These are phyloP conservation scores for Agriotes lineatus DNA, from an alignment of 2,888 invertebrate species.

Conservation along the genomic window DNA sequence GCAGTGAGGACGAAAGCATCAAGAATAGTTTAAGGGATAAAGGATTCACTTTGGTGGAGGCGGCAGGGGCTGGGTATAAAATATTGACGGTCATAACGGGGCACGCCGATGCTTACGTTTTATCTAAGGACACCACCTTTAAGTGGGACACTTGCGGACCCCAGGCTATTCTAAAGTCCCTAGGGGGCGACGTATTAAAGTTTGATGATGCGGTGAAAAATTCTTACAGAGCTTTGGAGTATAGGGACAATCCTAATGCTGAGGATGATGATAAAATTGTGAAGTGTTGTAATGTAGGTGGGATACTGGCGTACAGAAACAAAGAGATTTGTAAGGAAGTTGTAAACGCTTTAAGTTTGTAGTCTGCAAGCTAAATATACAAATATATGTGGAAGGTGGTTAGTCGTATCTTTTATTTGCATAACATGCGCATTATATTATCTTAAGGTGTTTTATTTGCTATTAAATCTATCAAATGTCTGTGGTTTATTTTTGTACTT, in stretches of 20 bases:
- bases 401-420: no score
- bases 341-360: neutral
- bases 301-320: constrained; percentile 65
- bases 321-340: constrained; percentile 44
- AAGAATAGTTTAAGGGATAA: constrained; percentile 64
- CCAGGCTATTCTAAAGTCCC: constrained; percentile 83
- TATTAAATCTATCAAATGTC: no score
- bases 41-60: constrained; percentile 73
- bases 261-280: constrained; percentile 47
- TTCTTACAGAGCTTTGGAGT: constrained; percentile 43
- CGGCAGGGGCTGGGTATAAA: constrained; percentile 92
- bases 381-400: no score
- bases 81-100: constrained; percentile 82
- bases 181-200: constrained; percentile 79
- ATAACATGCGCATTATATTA: no score
- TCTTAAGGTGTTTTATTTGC: no score
- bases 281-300: constrained; percentile 65
- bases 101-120: constrained; percentile 79
- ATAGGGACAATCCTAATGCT: constrained; percentile 37
- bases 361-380: no score
- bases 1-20: constrained; percentile 69
- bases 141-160: constrained; percentile 95
- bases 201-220: constrained; percentile 49
- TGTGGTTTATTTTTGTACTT: no score
- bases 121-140: constrained; percentile 85